These are phyloP conservation scores for Tribolium castaneum DNA, from an alignment of 1,140 invertebrate species.

Conservation along the genomic window DNA sequence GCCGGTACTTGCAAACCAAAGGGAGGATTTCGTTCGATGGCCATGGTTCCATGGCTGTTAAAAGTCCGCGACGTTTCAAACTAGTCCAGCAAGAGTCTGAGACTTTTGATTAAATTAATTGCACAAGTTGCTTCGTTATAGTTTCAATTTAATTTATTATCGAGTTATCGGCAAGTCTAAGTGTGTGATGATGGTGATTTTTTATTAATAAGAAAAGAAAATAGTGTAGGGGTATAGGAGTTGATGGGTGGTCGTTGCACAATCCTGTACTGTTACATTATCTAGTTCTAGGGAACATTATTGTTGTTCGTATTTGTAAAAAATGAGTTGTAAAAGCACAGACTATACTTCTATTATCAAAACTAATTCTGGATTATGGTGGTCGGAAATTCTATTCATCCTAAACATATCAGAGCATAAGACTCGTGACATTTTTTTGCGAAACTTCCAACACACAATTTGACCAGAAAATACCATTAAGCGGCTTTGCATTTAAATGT, in stretches of 20 bases:
- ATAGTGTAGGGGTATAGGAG: conserved; percentile 1
- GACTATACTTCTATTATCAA: conserved; percentile 8
- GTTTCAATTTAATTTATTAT: background rate
- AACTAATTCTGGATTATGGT: background rate
- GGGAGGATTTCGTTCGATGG: conserved; percentile 77
- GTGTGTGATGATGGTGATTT: conserved; percentile 4
- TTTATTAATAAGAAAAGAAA: conserved; percentile 3
- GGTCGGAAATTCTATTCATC: background rate
- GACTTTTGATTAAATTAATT: conserved; percentile 81
- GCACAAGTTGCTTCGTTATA: background rate
- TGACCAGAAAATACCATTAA: conserved; percentile 20
- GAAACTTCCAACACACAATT: conserved; percentile 13
- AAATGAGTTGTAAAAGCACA: conserved; percentile 17
- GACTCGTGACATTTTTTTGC: background rate
- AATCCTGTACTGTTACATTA: conserved; percentile 15
- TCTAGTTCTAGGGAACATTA: background rate
- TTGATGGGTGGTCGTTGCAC: background rate
- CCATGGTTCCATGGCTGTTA: conserved; percentile 81
- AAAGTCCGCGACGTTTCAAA: conserved; percentile 86
- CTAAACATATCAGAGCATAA: conserved; percentile 32
- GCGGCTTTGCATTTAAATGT: conserved; percentile 8
- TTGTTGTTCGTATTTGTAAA: conserved; percentile 28
- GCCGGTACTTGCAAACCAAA: conserved; percentile 81
- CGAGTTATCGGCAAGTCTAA: background rate
- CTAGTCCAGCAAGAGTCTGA: conserved; percentile 91